Base-by-base conservation (phyloP, 1,140 invertebrate species). In the Drosophila pectinifera region DNA sequence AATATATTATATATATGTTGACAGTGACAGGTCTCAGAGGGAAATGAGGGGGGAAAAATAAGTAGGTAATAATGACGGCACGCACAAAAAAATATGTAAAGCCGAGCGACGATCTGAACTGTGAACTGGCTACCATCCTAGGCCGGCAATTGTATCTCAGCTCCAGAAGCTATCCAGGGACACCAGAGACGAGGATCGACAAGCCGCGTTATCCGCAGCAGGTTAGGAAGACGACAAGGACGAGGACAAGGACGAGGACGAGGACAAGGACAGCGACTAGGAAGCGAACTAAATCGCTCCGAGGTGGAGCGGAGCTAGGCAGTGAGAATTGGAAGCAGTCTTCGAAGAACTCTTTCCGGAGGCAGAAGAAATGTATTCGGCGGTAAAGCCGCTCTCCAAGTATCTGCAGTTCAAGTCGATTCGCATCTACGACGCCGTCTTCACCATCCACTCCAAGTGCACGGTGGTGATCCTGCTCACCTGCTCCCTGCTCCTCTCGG, bases 361-460 rank as follows among this genome's bases (percentile, higher is more conserved):
- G 76, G 84, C 84, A 38, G 61, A 64, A 45, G 84, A 91, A 72
- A 92, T 92, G 91, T 92, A 90, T 79, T 80, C 81, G 38, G 88
- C 88, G 20, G 84, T 92, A 13, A 92, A 88, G 72, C 91, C 91
- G 8, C 56, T 92, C n/a, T 91, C 91, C n/a, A 92, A 92, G 41
- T 92, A 92, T 79, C 90, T 94, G 26, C 96, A 95, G 92, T 91
- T 94, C 45, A 94, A 95, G 59, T 93, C 93, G 43, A 93, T 95
- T 42, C 93, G 94, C 59, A 95, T 94, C 39, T 95, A 95, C 75
- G 95, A 95, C 85, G 93, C 94, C 82, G 93, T 95, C 28, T 95
- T 95, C 76, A 94, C 94, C 14, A 93, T 96, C 67, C 95, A 96
- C 86, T 96, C 95, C 80, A 95, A 94, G 80, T 93, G 95, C n/a